Percentiles rank a stretch among this genome's conserved stretches.
These are phyloP conservation scores for Ceraclea dissimilis DNA, from an alignment of 2,888 invertebrate genomes.

Conservation along the genomic window DNA sequence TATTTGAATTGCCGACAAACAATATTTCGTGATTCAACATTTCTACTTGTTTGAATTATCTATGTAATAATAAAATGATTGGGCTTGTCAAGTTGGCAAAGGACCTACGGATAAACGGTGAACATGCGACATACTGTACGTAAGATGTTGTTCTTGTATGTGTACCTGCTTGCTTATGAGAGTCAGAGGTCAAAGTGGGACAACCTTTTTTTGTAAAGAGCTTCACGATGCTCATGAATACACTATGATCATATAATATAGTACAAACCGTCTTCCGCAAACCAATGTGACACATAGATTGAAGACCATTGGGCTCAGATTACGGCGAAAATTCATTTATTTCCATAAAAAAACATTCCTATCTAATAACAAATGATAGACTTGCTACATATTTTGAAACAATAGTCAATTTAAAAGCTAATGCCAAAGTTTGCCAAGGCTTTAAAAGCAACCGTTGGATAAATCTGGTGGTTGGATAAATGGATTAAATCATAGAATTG, in stretches of 20 bases:
- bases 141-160: too few species aligned
- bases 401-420: too few species aligned
- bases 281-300: too few species aligned
- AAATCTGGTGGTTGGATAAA: too few species aligned
- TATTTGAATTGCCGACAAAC: constrained; percentile 18
- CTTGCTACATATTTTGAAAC: too few species aligned
- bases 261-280: neutral
- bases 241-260: neutral
- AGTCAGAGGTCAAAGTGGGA: constrained; percentile 7
- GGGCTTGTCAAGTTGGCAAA: constrained; percentile 13
- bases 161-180: neutral
- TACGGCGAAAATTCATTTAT: too few species aligned
- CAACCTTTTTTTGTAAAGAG: constrained; percentile 12
- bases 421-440: too few species aligned
- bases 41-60: constrained; percentile 11
- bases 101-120: constrained; percentile 8
- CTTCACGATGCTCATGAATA: constrained; percentile 13
- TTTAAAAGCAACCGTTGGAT: too few species aligned
- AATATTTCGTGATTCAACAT: constrained; percentile 17
- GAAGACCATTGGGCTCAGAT: too few species aligned
- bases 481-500: too few species aligned
- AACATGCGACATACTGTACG: neutral
- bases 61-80: constrained; percentile 20
- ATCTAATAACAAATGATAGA: too few species aligned
- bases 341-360: too few species aligned